Conservation (phyloP, 2,888 invertebrate genomes). For the Tolmerus cingulatus region DNA sequence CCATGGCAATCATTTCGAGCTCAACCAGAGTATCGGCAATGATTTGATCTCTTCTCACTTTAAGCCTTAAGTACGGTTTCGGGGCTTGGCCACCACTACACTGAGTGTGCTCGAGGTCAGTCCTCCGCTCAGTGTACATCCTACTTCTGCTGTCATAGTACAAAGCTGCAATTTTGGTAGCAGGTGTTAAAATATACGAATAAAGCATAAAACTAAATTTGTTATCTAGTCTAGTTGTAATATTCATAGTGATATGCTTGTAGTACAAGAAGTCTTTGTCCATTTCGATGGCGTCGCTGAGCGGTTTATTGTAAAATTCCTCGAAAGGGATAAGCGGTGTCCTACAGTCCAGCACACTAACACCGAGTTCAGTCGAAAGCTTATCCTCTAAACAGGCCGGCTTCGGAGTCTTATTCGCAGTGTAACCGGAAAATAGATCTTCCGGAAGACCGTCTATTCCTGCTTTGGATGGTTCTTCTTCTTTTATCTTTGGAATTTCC, state of each 20-base stretch:
- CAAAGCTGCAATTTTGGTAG: conserved; percentile 88
- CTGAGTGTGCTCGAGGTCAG: conserved; percentile 76
- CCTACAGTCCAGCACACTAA: conserved; percentile 81
- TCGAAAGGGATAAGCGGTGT: conserved; percentile 84
- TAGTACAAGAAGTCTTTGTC: conserved; percentile 92
- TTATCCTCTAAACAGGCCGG: conserved; percentile 63
- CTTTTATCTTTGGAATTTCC: conserved; percentile 71
- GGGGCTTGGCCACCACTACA: conserved; percentile 83
- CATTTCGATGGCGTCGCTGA: conserved; percentile 93
- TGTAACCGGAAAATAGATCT: conserved; percentile 61
- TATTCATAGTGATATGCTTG: conserved; percentile 69
- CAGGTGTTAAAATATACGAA: conserved; percentile 89
- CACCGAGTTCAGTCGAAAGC: conserved; percentile 74
- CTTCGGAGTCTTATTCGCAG: conserved; percentile 54
- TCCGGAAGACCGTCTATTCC: conserved; percentile 57
- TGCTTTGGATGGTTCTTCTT: conserved; percentile 63
- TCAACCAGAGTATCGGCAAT: conserved; percentile 93
- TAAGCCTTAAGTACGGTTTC: conserved; percentile 84
- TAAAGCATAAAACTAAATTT: conserved; percentile 91
- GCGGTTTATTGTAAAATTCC: conserved; percentile 93
- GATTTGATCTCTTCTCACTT: conserved; percentile 83
- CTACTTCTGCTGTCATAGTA: conserved; percentile 94
- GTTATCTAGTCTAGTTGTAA: conserved; percentile 53
- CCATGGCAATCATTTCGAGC: conserved; percentile 90
- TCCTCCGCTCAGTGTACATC: conserved; percentile 91